Evolutionary conservation across 2,797 vertebrate genomes (phyloP).

Genomic region (Epinephelus malabaricus): DNA sequence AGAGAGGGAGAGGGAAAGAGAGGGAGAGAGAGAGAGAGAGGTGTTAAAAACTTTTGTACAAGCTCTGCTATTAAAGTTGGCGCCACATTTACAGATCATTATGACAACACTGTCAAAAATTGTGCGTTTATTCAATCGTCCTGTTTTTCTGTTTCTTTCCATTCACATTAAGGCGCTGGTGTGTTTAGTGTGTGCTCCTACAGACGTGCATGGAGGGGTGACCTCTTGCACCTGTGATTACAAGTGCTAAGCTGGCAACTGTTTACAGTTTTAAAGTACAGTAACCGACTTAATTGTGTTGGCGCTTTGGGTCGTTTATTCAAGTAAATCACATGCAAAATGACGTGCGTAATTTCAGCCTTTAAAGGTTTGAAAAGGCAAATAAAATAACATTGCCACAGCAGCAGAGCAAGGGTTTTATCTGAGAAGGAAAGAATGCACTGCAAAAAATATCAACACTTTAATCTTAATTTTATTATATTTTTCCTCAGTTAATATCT

Average conservation of each 20-base stretch:
- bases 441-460: slow-evolving; percentile 56
- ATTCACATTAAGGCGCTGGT: not conserved
- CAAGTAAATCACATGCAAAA: not conserved
- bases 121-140: not conserved
- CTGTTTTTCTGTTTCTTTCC: not conserved
- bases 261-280: slow-evolving; percentile 6
- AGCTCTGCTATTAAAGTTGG: slow-evolving; percentile 65
- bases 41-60: slow-evolving; percentile 65
- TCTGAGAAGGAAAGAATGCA: slow-evolving; percentile 22
- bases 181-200: not conserved
- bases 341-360: not conserved
- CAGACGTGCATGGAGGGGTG: not conserved
- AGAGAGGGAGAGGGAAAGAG: slow-evolving; percentile 82
- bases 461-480: not conserved
- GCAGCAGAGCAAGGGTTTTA: not conserved
- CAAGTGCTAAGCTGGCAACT: not conserved
- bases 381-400: slow-evolving; percentile 7
- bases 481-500: slow-evolving; percentile 6
- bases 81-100: slow-evolving; percentile 56
- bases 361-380: not conserved
- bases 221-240: slow-evolving; percentile 25
- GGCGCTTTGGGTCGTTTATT: not conserved
- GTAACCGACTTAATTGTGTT: slow-evolving; percentile 14
- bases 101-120: slow-evolving; percentile 31
- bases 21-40: slow-evolving; percentile 32